Conservation (phyloP, 1,140 invertebrate species). For the Temnothorax curvispinosus region DNA sequence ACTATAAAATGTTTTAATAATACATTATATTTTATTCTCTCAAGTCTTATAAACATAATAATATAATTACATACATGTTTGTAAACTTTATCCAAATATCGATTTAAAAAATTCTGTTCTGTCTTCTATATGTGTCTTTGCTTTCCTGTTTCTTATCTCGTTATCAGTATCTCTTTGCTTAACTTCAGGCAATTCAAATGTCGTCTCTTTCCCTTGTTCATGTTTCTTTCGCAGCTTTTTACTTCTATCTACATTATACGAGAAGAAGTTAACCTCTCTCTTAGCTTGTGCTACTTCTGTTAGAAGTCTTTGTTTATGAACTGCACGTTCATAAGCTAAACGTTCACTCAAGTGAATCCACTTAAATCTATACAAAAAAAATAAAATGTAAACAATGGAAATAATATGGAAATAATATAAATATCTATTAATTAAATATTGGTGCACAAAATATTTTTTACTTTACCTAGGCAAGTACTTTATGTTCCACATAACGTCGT, state of each 20-base stretch:
- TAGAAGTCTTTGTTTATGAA: conserved; percentile 93
- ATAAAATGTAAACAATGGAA: neutral
- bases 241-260: conserved; percentile 93
- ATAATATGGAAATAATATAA: neutral
- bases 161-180: conserved; percentile 84
- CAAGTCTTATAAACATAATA: neutral
- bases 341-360: conserved; percentile 98
- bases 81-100: conserved; percentile 81
- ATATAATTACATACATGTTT: conserved; percentile 30
- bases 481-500: conserved; percentile 97
- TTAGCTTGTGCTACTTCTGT: conserved; percentile 97
- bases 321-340: conserved; percentile 95
- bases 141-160: conserved; percentile 81
- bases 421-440: neutral
- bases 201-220: conserved; percentile 66
- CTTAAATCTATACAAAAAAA: conserved; percentile 90
- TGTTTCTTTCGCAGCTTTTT: conserved; percentile 88
- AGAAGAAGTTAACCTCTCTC: conserved; percentile 94
- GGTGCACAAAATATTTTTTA: conserved; percentile 6
- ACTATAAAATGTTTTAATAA: neutral
- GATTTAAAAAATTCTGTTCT: conserved; percentile 85
- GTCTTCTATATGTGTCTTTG: conserved; percentile 77
- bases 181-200: conserved; percentile 79
- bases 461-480: conserved; percentile 94
- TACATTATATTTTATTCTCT: neutral